Base-by-base conservation (phyloP, 2,888 invertebrate genomes). In the Hirtodrosophila trivittata region DNA sequence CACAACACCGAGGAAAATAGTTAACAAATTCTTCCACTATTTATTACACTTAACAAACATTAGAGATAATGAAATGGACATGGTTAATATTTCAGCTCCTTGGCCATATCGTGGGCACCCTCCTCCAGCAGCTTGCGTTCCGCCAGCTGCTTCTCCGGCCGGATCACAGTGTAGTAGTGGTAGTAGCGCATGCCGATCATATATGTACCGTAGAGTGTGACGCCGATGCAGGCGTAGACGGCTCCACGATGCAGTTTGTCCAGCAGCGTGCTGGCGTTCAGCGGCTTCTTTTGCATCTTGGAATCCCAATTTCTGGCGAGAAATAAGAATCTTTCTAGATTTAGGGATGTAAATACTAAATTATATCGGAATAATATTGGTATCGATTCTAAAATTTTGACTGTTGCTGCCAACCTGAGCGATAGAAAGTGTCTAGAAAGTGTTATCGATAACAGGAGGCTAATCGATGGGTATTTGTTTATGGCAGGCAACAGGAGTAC, bases 221-320 rank as follows among this genome's bases (percentile, higher is more conserved):
- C 88, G 3, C 92, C 93, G 32, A 93, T 87, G 75, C 93, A 93
- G 12, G 91, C 87, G 26, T 89, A 89, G 0, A 93, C 93, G 38
- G 92, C 91, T 14, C 92, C 92, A 82, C 91, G 92, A 77, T 93
- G 93, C 26, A 93, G 75, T 65, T 87, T 90, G 70, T 93, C 92
- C 21, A 92, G 50, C 13, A 92, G 64, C 10, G 83, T 57, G 77
- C 80, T 91, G 10, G 77, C 84, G 25, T 56, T 76, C 1, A 89
- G 47, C 62, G 86, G 82, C 37, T 90, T 87, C 38, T 88, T 84
- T 77, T 91, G 92, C 91, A 78, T 78, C 50, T 37, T 73, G 41
- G n/a, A 28, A 28, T 4, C 9, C 28, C 1, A 28, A 28, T 9
- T 9, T n/a, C n/a, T n/a, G n/a, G n/a, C n/a, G n/a, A n/a, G n/a